Conservation (phyloP, 2,888 invertebrate species). For the Tenthredo amoena region DNA sequence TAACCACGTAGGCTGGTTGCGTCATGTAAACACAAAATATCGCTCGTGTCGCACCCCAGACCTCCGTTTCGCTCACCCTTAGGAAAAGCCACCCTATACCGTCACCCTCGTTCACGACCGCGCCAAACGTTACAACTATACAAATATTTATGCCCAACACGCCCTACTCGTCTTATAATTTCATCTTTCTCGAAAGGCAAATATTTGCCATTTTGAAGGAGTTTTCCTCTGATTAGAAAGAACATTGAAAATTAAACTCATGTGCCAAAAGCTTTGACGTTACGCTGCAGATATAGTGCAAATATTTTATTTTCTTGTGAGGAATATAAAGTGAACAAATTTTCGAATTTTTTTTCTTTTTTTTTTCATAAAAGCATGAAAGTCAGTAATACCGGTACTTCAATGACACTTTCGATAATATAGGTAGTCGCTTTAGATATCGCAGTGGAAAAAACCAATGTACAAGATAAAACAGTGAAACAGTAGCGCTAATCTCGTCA, state of each 20-base stretch:
- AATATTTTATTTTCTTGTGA: neutral
- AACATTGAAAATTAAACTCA: conserved; percentile 44
- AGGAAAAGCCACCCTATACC: neutral
- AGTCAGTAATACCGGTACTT: neutral
- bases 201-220: conserved; percentile 41
- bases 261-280: conserved; percentile 1
- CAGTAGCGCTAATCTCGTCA: neutral
- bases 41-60: conserved; percentile 51
- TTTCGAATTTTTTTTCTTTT: too few relatives aligned
- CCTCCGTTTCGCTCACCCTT: conserved; percentile 17
- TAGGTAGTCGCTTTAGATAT: neutral
- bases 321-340: neutral
- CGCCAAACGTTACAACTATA: conserved; percentile 50
- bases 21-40: conserved; percentile 61
- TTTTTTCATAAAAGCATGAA: neutral
- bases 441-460: neutral
- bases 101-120: conserved; percentile 36
- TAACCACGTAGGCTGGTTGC: conserved; percentile 57
- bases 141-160: conserved; percentile 52
- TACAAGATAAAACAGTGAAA: neutral
- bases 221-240: conserved; percentile 35
- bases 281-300: neutral
- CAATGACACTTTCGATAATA: neutral
- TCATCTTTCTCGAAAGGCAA: conserved; percentile 34
- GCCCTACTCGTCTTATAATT: conserved; percentile 44